These are phyloP conservation scores for Ornithorhynchus anatinus DNA, from an alignment of 2,113 vertebrate species.

Conservation along the genomic window DNA sequence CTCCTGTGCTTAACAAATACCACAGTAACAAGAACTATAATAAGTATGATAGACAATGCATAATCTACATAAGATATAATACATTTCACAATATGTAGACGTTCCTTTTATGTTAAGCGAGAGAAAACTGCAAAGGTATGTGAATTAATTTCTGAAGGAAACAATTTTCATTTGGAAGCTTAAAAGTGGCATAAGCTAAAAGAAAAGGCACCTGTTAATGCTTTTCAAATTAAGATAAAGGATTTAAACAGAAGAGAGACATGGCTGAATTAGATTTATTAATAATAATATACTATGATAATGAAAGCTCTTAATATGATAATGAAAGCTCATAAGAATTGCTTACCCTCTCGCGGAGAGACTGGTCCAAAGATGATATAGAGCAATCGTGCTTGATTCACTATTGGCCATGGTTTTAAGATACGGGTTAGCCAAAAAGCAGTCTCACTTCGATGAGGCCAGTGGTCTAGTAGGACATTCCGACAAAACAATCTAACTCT, in stretches of 20 bases:
- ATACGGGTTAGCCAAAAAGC: slow-evolving; percentile 86
- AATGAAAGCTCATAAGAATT: too few relatives aligned
- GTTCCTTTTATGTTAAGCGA: too few relatives aligned
- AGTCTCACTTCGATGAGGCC: slow-evolving; percentile 66
- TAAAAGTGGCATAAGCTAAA: background rate
- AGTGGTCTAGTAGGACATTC: slow-evolving; percentile 79
- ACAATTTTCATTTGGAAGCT: slow-evolving; percentile 1
- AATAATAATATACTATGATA: too few relatives aligned
- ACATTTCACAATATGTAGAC: too few relatives aligned
- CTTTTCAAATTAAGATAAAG: slow-evolving; percentile 7
- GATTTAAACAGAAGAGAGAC: slow-evolving; percentile 10
- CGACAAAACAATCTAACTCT: slow-evolving; percentile 83
- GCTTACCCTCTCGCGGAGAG: slow-evolving; percentile 74
- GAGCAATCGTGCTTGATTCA: slow-evolving; percentile 86
- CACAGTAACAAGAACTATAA: too few relatives aligned
- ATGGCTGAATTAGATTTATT: too few relatives aligned
- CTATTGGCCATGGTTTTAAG: slow-evolving; percentile 88
- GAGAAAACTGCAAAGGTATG: too few relatives aligned
- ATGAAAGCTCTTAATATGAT: too few relatives aligned
- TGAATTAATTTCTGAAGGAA: too few relatives aligned
- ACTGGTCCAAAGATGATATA: slow-evolving; percentile 88
- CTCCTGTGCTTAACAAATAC: too few relatives aligned
- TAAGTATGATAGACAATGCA: too few relatives aligned
- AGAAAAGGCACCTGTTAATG: background rate
- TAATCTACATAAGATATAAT: too few relatives aligned